Conservation (phyloP, 2,797 vertebrate genomes). For the Serranus cabrilla region DNA sequence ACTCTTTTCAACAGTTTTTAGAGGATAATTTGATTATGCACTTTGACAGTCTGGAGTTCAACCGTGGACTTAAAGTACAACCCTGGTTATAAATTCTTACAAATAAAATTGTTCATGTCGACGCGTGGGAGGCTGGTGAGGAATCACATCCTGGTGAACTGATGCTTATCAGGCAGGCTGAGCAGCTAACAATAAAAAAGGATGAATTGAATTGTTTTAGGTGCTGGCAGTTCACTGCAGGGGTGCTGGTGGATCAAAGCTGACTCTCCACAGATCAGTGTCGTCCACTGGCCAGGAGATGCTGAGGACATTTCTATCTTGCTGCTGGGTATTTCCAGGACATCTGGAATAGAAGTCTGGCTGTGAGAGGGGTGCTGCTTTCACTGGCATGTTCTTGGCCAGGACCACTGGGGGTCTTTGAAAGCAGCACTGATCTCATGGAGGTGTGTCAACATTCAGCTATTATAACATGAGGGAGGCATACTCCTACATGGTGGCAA, state of each 20-base stretch:
- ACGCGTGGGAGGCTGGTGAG: background rate
- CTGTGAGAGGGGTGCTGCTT: slow-evolving; percentile 8
- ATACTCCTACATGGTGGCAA: background rate
- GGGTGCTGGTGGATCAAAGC: slow-evolving; percentile 22
- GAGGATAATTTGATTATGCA: background rate
- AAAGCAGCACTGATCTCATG: slow-evolving; percentile 8
- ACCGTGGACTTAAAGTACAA: background rate
- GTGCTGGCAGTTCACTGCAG: slow-evolving; percentile 8
- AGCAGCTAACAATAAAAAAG: slow-evolving; percentile 23
- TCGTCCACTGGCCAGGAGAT: slow-evolving; percentile 8
- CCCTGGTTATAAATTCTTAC: background rate
- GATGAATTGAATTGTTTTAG: slow-evolving; percentile 18
- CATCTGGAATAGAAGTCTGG: slow-evolving; percentile 13
- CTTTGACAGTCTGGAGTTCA: background rate
- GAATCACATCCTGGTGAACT: background rate
- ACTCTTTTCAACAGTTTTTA: background rate
- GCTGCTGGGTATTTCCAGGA: background rate
- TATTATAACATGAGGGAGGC: background rate
- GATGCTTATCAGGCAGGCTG: slow-evolving; percentile 16
- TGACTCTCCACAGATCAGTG: slow-evolving; percentile 3
- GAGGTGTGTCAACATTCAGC: slow-evolving; percentile 24
- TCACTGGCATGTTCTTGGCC: background rate
- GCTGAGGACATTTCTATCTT: slow-evolving; percentile 11
- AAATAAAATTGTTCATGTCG: background rate
- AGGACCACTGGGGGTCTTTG: slow-evolving; percentile 3